Evolutionary conservation across 2,888 invertebrate species (phyloP).

Genomic region (Spisula solida): DNA sequence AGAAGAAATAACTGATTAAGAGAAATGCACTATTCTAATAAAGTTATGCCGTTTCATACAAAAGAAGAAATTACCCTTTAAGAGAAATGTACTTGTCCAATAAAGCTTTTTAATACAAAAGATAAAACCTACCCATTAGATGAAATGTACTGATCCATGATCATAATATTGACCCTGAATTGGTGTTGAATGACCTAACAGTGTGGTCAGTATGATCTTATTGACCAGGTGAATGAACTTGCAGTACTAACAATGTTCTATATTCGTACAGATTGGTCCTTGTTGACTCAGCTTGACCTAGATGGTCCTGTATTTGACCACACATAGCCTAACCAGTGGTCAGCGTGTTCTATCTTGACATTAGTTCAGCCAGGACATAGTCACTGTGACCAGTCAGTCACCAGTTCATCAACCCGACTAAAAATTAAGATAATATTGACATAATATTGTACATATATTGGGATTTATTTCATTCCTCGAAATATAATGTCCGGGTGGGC

Average conservation of each 20-base stretch:
- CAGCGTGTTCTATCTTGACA: slow-evolving; percentile 45
- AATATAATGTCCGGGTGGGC: neutral
- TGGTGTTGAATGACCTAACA: slow-evolving; percentile 14
- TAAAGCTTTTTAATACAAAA: too few relatives aligned
- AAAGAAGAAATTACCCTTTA: too few relatives aligned
- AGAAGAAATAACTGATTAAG: too few relatives aligned
- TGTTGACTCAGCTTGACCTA: slow-evolving; percentile 38
- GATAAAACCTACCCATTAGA: neutral
- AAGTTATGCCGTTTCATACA: too few relatives aligned
- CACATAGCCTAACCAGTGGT: slow-evolving; percentile 39
- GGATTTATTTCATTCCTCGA: neutral
- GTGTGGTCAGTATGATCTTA: slow-evolving; percentile 28
- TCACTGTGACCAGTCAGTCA: slow-evolving; percentile 30
- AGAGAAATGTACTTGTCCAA: too few relatives aligned
- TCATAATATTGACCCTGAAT: neutral
- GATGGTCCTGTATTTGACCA: slow-evolving; percentile 21
- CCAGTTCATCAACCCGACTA: neutral
- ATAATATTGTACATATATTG: neutral
- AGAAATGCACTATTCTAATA: too few relatives aligned
- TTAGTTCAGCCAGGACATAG: slow-evolving; percentile 22
- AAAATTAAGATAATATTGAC: neutral
- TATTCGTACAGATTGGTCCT: neutral
- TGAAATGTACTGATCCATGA: neutral
- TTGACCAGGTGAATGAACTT: slow-evolving; percentile 31
- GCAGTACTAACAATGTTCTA: neutral